Evolutionary conservation across 2,888 invertebrate species (phyloP).

Genomic region (Horisme vitalbata): DNA sequence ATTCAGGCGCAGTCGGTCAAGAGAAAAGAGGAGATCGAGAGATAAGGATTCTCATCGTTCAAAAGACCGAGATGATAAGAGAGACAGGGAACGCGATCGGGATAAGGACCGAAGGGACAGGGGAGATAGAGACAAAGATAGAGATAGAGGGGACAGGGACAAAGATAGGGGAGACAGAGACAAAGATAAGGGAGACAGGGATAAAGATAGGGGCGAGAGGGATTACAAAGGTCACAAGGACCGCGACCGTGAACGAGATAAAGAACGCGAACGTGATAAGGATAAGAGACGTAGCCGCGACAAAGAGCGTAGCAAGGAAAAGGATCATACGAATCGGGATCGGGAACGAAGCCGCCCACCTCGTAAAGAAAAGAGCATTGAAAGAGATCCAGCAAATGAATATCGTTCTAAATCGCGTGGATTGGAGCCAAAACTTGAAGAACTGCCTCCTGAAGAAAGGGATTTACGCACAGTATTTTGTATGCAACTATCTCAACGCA

Average conservation of each 20-base stretch:
- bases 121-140: constrained; percentile 66
- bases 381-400: constrained; percentile 61
- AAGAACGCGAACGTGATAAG: constrained; percentile 67
- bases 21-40: constrained; percentile 78
- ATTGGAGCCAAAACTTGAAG: constrained; percentile 84
- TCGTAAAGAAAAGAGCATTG: constrained; percentile 62
- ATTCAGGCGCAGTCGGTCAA: constrained; percentile 68
- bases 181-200: constrained; percentile 59
- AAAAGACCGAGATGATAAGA: constrained; percentile 78
- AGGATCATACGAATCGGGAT: constrained; percentile 45
- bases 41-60: constrained; percentile 84
- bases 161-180: constrained; percentile 35
- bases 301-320: constrained; percentile 54
- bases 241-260: constrained; percentile 46
- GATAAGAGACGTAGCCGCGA: constrained; percentile 63
- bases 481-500: constrained; percentile 98
- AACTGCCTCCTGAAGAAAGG: constrained; percentile 97
- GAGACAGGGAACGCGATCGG: constrained; percentile 56
- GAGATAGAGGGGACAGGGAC: constrained; percentile 42
- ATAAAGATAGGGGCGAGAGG: constrained; percentile 65
- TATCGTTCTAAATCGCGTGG: constrained; percentile 77
- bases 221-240: constrained; percentile 38
- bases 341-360: constrained; percentile 48
- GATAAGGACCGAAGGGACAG: constrained; percentile 56
- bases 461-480: constrained; percentile 99